These are phyloP conservation scores for Netelia inedita DNA, from an alignment of 2,888 invertebrate species.

Conservation along the genomic window DNA sequence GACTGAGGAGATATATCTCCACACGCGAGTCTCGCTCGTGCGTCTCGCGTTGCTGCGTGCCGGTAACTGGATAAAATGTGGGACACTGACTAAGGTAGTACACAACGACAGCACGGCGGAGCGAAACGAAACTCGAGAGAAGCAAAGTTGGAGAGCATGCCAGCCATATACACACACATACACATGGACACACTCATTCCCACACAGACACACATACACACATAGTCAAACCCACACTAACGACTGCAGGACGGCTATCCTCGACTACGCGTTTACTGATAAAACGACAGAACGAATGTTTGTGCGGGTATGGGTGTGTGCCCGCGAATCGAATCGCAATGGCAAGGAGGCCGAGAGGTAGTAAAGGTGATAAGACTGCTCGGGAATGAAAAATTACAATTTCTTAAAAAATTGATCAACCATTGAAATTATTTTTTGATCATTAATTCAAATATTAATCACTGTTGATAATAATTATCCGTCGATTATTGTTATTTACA, in stretches of 20 bases:
- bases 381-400: neutral
- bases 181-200: too few species aligned
- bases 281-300: constrained; percentile 24
- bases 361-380: neutral
- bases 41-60: constrained; percentile 65
- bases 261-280: constrained; percentile 42
- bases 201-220: too few species aligned
- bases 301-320: neutral
- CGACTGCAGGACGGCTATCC: constrained; percentile 22
- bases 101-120: constrained; percentile 46
- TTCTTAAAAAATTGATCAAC: neutral
- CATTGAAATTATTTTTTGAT: neutral
- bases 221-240: too few species aligned
- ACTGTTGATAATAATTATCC: too few species aligned
- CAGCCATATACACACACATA: neutral
- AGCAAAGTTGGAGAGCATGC: constrained; percentile 28
- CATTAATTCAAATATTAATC: too few species aligned
- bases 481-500: too few species aligned
- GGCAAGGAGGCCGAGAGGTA: neutral
- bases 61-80: constrained; percentile 66
- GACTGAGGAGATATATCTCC: neutral
- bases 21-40: constrained; percentile 43
- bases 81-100: constrained; percentile 51
- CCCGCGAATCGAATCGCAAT: constrained; percentile 7
- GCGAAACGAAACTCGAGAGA: constrained; percentile 50